Base-by-base conservation (phyloP, 2,113 vertebrate genomes). In the Calidris pygmaea region DNA sequence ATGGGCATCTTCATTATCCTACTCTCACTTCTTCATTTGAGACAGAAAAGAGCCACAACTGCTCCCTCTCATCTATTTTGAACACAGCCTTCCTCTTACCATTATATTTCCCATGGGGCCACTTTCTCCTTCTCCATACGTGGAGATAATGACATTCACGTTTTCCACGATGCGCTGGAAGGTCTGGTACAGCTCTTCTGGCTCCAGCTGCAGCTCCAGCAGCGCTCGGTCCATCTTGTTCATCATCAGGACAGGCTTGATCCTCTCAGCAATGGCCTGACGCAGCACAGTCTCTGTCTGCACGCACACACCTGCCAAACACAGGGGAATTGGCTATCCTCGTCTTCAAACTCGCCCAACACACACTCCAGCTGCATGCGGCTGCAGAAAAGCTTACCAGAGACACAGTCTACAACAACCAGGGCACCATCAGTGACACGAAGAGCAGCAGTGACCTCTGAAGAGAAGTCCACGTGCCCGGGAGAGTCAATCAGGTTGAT, bases 201-300 rank as follows among this genome's bases (percentile, higher is more conserved):
- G 98, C 10, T 98, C 98, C 95, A 99, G 98, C 97, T 99, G 99
- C 97, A 99, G 97, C 97, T 99, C 99, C 45, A 99, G 95, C 96
- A 99, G 97, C 4, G 99, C 99, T 11, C 99, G 98, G 98, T 99
- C 99, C 99, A 99, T 99, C 96, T 99, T 99, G 97, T 99, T 99
- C 99, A 99, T 99, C 99, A 99, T 99, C 91, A 99, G 98, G 22
- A 99, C 99, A 0, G 99, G 99, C 88, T 99, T 99, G 98, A 99
- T 99, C 37, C 99, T 98, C 97, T 99, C 99, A 0, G 98, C 98
- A 30, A 99, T 99, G 75, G 99, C 99, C 98, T 99, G 99, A 35
- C 99, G 98, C 84, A 99, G 98, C 95, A 99, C 99, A 0, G 99
- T 99, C 97, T 99, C 99, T 0, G 99, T 99, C 98, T 99, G 99